phyloP scores from a whole-genome alignment of 2,888 invertebrate genomes.

The Tetranychus piercei region DNA sequence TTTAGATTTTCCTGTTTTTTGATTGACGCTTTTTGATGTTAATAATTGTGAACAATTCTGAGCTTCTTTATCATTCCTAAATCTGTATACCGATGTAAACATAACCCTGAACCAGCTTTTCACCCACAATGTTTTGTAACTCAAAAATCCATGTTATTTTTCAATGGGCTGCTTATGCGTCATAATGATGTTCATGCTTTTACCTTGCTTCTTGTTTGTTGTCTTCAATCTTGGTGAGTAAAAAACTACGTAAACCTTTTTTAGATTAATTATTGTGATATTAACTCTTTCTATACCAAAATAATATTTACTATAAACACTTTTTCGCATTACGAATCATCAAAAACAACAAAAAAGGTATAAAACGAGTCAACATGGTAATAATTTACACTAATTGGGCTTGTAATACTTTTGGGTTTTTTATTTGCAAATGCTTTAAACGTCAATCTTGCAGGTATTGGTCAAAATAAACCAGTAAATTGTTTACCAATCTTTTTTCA shows the following conservation, averaged over 20 bases:
- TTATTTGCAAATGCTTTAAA: too few species aligned
- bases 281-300: too few species aligned
- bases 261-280: neutral
- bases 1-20: too few species aligned
- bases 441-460: too few species aligned
- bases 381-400: neutral
- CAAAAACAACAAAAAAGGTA: too few species aligned
- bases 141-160: neutral
- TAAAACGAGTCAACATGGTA: neutral
- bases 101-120: neutral
- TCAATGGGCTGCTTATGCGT: neutral
- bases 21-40: neutral
- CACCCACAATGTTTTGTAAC: neutral
- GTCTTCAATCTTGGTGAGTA: neutral
- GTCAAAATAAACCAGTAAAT: too few species aligned
- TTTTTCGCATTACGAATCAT: too few species aligned
- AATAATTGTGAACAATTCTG: neutral
- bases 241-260: neutral
- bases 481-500: too few species aligned
- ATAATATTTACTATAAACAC: too few species aligned
- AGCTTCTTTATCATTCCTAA: neutral
- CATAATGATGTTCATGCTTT: neutral
- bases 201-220: neutral
- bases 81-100: neutral
- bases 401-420: neutral